phyloP scores from a whole-genome alignment of 2,113 vertebrate genomes.

The Pluvianellus socialis region DNA sequence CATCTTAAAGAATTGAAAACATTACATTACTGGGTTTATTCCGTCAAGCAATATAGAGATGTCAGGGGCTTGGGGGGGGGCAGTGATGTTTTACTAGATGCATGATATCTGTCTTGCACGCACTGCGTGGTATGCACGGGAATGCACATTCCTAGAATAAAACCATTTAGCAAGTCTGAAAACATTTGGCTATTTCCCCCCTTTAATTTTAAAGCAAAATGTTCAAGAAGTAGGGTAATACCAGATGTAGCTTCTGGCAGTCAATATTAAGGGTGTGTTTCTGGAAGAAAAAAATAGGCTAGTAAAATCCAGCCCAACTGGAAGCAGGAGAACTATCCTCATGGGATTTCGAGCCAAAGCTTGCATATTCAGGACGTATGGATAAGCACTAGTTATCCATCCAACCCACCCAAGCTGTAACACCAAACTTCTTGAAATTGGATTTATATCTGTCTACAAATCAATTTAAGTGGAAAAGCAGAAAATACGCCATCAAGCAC shows the following conservation, averaged over 20 bases:
- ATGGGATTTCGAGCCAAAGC: constrained; percentile 35
- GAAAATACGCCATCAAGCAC: not conserved
- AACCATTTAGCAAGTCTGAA: constrained; percentile 34
- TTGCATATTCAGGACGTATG: constrained; percentile 26
- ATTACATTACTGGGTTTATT: not conserved
- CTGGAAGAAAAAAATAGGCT: constrained; percentile 13
- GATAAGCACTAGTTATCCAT: not conserved
- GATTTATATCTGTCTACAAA: constrained; percentile 10
- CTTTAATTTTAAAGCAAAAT: constrained; percentile 48
- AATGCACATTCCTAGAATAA: constrained; percentile 1
- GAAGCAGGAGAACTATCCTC: constrained; percentile 30
- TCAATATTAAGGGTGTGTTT: constrained; percentile 23
- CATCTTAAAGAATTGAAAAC: not conserved
- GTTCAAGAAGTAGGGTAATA: constrained; percentile 23
- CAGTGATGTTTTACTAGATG: not conserved
- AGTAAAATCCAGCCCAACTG: constrained; percentile 26
- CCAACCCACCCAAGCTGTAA: constrained; percentile 27
- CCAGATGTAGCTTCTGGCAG: constrained; percentile 64
- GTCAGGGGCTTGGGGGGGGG: not conserved
- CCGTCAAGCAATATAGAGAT: not conserved
- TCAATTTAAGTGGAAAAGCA: not conserved
- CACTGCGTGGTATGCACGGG: not conserved
- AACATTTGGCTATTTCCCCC: not conserved
- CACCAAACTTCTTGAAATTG: not conserved
- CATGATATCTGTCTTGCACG: not conserved